These are phyloP conservation scores for Musca vetustissima DNA, from an alignment of 1,140 invertebrate genomes.

Conservation along the genomic window DNA sequence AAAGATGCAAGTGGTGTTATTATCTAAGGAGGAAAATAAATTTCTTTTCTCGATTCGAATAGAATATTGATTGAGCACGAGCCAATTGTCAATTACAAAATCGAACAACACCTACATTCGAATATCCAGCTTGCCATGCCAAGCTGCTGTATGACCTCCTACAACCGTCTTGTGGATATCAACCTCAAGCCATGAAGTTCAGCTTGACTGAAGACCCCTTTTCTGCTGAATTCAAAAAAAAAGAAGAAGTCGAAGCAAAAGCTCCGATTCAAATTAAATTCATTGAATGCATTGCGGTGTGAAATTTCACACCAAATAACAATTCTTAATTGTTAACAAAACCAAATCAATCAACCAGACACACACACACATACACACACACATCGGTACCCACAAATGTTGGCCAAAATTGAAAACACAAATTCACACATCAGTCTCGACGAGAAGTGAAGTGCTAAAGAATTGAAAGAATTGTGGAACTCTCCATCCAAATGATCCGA, in stretches of 20 bases:
- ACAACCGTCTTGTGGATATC: neutral
- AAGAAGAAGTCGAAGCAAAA: neutral
- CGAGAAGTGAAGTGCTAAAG: no score
- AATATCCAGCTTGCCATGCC: neutral
- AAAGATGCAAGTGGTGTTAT: conserved; percentile 7
- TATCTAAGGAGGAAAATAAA: neutral
- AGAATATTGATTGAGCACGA: conserved; percentile 4
- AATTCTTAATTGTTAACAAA: conserved; percentile 26
- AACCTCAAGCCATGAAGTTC: no score
- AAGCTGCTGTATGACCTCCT: neutral
- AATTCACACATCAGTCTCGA: no score
- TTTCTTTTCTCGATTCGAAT: neutral
- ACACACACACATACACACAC: neutral
- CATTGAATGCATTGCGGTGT: conserved; percentile 54
- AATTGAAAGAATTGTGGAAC: no score
- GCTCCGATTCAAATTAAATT: conserved; percentile 4
- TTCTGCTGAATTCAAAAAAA: neutral
- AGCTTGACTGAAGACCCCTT: neutral
- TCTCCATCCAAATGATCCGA: conserved; percentile 3
- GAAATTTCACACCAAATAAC: conserved; percentile 55
- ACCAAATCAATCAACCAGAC: conserved; percentile 27
- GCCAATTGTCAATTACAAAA: neutral
- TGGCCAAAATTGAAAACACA: no score
- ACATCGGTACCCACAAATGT: neutral
- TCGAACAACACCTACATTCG: no score